Evolutionary conservation across 2,113 vertebrate genomes (phyloP).

Genomic region (Hemichromis elongatus): DNA sequence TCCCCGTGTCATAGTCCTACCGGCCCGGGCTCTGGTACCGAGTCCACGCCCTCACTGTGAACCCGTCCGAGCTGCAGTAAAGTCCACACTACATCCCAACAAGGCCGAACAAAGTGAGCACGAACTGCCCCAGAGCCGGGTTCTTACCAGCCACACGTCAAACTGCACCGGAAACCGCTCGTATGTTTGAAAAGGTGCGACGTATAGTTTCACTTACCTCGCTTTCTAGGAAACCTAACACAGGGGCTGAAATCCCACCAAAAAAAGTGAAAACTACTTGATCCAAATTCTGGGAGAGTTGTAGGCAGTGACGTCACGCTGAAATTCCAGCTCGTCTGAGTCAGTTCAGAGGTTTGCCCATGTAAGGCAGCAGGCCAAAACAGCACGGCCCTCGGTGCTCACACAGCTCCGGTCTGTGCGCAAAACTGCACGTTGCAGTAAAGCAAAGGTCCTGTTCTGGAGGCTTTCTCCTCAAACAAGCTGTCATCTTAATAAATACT

Average conservation of each 20-base stretch:
- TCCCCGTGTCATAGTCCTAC: slow-evolving; percentile 12
- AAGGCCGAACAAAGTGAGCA: slow-evolving; percentile 41
- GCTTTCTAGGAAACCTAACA: slow-evolving; percentile 70
- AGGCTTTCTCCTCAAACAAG: background rate
- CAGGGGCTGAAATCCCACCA: slow-evolving; percentile 67
- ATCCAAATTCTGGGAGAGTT: slow-evolving; percentile 76
- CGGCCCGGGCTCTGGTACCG: slow-evolving; percentile 5
- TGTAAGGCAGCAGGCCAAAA: slow-evolving; percentile 75
- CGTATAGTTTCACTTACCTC: slow-evolving; percentile 65
- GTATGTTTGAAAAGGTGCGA: background rate
- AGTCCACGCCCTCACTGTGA: slow-evolving; percentile 73
- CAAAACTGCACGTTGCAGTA: background rate
- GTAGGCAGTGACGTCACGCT: slow-evolving; percentile 78
- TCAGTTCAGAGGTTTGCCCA: slow-evolving; percentile 73
- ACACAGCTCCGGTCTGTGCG: background rate
- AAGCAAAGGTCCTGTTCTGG: background rate
- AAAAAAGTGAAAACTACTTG: slow-evolving; percentile 76
- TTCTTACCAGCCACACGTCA: background rate
- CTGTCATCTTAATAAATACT: background rate
- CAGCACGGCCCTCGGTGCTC: background rate
- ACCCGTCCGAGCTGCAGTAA: slow-evolving; percentile 48
- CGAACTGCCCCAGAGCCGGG: background rate
- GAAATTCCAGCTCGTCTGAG: slow-evolving; percentile 73
- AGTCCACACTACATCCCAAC: slow-evolving; percentile 23
- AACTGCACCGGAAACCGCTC: background rate